A percentile compares a stretch with the other conserved stretches of the same genome.
Conservation (phyloP, 2,797 vertebrate genomes). For the Crax fasciolata region DNA sequence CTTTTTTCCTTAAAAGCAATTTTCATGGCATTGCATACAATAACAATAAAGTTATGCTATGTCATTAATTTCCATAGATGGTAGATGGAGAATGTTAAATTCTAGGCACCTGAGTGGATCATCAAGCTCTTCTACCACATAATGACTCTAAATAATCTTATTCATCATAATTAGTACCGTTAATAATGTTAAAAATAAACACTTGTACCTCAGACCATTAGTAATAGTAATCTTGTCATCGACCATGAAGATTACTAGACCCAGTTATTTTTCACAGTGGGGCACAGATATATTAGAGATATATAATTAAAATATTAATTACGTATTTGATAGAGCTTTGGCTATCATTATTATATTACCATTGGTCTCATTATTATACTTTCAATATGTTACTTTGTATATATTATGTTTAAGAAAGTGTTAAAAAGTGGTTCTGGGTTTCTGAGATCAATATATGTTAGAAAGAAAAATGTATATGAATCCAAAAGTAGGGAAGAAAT, state of each 20-base stretch:
- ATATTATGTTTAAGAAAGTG: constrained; percentile 57
- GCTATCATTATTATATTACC: constrained; percentile 51
- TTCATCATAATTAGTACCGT: constrained; percentile 76
- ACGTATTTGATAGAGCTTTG: constrained; percentile 56
- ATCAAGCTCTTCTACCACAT: constrained; percentile 65
- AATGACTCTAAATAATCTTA: constrained; percentile 79
- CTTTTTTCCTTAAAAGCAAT: constrained; percentile 63
- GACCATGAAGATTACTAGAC: constrained; percentile 76
- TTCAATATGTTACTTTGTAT: constrained; percentile 62
- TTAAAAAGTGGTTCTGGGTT: constrained; percentile 52
- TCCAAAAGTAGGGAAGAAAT: constrained; percentile 45
- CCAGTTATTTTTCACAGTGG: constrained; percentile 79
- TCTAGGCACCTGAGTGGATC: constrained; percentile 71
- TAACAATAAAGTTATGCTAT: constrained; percentile 48
- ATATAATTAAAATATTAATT: constrained; percentile 85
- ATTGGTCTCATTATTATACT: constrained; percentile 46
- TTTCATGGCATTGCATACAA: constrained; percentile 39
- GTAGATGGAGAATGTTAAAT: constrained; percentile 70
- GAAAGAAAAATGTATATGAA: constrained; percentile 57
- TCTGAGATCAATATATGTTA: constrained; percentile 27
- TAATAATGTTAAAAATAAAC: constrained; percentile 83
- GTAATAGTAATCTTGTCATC: constrained; percentile 79
- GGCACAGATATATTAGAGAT: constrained; percentile 67
- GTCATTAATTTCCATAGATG: constrained; percentile 68
- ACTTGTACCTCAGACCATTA: constrained; percentile 76